A percentile compares a stretch with the other conserved stretches of the same genome.
These are phyloP conservation scores for Gadopsis marmoratus DNA, from an alignment of 2,797 vertebrate genomes.

Conservation along the genomic window DNA sequence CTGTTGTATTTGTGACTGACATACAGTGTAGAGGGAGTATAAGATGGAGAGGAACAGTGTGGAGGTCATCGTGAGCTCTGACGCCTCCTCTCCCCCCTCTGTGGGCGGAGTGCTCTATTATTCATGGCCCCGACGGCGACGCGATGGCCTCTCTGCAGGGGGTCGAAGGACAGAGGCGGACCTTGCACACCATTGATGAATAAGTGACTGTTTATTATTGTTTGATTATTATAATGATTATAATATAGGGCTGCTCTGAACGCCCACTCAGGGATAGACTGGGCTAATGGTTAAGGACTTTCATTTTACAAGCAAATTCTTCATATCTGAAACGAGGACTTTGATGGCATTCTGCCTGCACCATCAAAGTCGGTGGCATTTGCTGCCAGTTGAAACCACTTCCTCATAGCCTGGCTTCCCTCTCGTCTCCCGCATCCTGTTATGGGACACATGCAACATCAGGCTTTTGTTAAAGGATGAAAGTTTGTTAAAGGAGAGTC, in stretches of 20 bases:
- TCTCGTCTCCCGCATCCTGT: background rate
- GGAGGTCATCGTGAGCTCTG: background rate
- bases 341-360: background rate
- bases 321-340: background rate
- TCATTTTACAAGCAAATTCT: constrained; percentile 54
- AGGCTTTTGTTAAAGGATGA: background rate
- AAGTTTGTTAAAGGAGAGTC: too few species aligned
- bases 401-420: constrained; percentile 5
- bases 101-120: constrained; percentile 33
- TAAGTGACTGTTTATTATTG: constrained; percentile 21
- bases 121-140: constrained; percentile 8
- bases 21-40: constrained; percentile 4
- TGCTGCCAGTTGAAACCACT: background rate
- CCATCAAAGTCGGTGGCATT: background rate
- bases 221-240: background rate
- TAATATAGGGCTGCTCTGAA: background rate
- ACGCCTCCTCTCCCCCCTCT: constrained; percentile 12
- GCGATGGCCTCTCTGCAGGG: background rate
- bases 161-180: background rate
- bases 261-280: too few species aligned
- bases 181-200: constrained; percentile 30
- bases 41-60: constrained; percentile 13
- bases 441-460: too few species aligned
- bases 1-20: constrained; percentile 26
- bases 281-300: constrained; percentile 31